phyloP scores from a whole-genome alignment of 2,113 vertebrate genomes.

The Aegithalos caudatus region DNA sequence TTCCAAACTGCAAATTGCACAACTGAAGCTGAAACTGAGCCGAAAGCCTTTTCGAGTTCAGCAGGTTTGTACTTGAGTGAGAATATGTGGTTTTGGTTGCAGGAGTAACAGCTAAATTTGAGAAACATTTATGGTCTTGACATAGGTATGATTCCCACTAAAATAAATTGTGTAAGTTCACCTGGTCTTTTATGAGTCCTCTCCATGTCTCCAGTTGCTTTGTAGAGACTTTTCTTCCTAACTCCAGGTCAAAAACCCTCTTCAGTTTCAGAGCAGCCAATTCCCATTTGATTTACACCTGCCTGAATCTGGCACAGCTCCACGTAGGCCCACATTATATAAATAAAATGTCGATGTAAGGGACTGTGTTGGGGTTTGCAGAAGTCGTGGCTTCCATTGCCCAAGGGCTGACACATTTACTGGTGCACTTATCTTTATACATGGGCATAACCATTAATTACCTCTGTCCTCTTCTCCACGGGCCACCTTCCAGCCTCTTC shows the following conservation, averaged over 20 bases:
- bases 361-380: background rate
- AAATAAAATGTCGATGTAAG: background rate
- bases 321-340: background rate
- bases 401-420: conserved; percentile 36
- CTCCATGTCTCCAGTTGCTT: background rate
- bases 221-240: background rate
- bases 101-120: background rate
- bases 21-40: conserved; percentile 23
- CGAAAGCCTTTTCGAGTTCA: background rate
- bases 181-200: background rate
- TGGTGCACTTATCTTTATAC: conserved; percentile 20
- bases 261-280: background rate
- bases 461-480: background rate
- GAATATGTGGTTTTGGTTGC: background rate
- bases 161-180: background rate
- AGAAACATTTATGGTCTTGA: background rate
- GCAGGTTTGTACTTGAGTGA: background rate
- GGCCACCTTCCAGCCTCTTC: conserved; percentile 32
- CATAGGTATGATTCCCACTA: background rate
- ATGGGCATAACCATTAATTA: conserved; percentile 26
- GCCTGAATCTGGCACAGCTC: background rate
- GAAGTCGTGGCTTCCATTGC: background rate
- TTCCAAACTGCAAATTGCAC: conserved; percentile 3
- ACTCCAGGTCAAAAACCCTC: background rate
- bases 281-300: background rate